A percentile compares a stretch with the other conserved stretches of the same genome.
phyloP scores from a whole-genome alignment of 37 sponge, comb jelly and placozoan genomes.

The Lycopodina hypogea region DNA sequence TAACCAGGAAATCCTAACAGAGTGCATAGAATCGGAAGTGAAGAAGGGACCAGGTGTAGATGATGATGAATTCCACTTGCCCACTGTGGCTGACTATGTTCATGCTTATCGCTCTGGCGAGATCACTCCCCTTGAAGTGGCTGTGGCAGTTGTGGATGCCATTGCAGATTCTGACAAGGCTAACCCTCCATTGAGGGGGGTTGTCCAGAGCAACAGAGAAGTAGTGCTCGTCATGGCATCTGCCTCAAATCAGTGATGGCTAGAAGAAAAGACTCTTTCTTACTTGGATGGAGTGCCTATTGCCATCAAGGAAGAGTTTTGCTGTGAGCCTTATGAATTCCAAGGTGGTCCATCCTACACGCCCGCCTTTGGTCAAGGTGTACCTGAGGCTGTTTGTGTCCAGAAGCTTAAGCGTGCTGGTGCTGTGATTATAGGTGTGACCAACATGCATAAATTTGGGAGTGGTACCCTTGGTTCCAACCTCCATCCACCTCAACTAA shows the following conservation, averaged over 20 bases:
- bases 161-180: slow-evolving; percentile 47
- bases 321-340: slow-evolving; percentile 54
- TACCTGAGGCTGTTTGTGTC: slow-evolving; percentile 43
- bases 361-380: slow-evolving; percentile 19
- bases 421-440: slow-evolving; percentile 83
- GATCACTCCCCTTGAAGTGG: slow-evolving; percentile 51
- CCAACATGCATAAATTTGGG: slow-evolving; percentile 94
- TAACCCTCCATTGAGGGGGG: slow-evolving; percentile 67
- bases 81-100: slow-evolving; percentile 43
- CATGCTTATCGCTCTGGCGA: slow-evolving; percentile 27
- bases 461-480: slow-evolving; percentile 85
- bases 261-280: slow-evolving; percentile 68
- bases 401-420: slow-evolving; percentile 71
- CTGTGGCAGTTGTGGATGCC: slow-evolving; percentile 41
- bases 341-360: slow-evolving; percentile 40
- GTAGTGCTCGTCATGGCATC: slow-evolving; percentile 67
- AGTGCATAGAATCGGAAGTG: slow-evolving; percentile 10
- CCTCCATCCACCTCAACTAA: slow-evolving; percentile 67
- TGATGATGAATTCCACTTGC: slow-evolving; percentile 33
- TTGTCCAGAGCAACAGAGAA: slow-evolving; percentile 46
- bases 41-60: neutral
- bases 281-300: slow-evolving; percentile 85
- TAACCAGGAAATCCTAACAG: slow-evolving; percentile 8
- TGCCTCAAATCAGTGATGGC: slow-evolving; percentile 79
- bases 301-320: slow-evolving; percentile 80